These are phyloP conservation scores for Antheraea assamensis DNA, from an alignment of 2,888 invertebrate genomes.

Conservation along the genomic window DNA sequence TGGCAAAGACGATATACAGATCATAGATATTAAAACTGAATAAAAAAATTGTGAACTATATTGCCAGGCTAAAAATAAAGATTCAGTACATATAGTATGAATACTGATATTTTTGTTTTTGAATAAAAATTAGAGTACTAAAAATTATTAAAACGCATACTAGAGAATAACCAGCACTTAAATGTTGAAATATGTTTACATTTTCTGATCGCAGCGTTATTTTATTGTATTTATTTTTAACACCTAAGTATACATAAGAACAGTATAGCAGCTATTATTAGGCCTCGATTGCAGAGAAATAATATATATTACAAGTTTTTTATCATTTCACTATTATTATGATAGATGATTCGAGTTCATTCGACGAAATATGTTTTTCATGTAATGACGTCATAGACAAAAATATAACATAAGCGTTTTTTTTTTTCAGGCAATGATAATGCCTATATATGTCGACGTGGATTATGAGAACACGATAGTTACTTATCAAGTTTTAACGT, in stretches of 20 bases:
- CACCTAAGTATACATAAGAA: constrained; percentile 44
- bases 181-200: background rate
- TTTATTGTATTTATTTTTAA: constrained; percentile 17
- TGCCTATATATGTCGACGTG: no score
- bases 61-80: background rate
- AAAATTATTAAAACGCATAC: background rate
- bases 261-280: constrained; percentile 49
- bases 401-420: background rate
- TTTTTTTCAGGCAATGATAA: no score
- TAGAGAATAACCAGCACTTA: background rate
- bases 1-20: background rate
- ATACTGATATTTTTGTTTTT: background rate
- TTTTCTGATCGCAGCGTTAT: background rate
- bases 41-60: background rate
- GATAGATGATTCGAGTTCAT: constrained; percentile 25
- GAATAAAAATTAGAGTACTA: background rate
- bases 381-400: background rate
- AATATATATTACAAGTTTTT: constrained; percentile 56
- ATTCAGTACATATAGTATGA: background rate
- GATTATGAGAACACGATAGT: no score
- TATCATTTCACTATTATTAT: constrained; percentile 35
- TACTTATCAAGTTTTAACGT: no score
- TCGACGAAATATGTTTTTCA: constrained; percentile 25
- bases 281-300: constrained; percentile 55
- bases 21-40: background rate